Evolutionary conservation across 1,140 invertebrate genomes (phyloP).

Genomic region (Hetaerina americana): DNA sequence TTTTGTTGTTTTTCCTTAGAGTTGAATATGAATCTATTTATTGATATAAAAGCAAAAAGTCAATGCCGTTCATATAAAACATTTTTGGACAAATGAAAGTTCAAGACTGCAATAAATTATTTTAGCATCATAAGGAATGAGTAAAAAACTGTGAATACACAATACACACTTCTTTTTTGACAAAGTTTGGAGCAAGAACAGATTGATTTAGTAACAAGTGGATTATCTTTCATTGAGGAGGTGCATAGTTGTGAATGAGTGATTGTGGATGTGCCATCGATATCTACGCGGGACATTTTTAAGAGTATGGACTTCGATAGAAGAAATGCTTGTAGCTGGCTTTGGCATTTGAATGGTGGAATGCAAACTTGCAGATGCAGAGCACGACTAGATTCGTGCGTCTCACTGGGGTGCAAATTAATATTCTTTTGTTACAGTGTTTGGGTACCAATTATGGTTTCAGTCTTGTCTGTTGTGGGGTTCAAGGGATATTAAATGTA

Average conservation of each 20-base stretch:
- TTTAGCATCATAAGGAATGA: neutral
- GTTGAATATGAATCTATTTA: slow-evolving; percentile 1
- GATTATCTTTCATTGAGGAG: neutral
- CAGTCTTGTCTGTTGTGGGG: neutral
- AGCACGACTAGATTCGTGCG: neutral
- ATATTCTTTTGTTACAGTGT: neutral
- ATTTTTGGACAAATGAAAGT: neutral
- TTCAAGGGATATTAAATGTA: neutral
- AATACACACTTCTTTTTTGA: neutral
- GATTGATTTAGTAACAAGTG: neutral
- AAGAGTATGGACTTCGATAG: neutral
- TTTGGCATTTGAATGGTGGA: neutral
- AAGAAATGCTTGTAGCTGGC: neutral
- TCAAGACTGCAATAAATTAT: neutral
- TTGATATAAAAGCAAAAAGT: neutral
- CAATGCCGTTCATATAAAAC: neutral
- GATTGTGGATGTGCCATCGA: neutral
- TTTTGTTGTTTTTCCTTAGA: neutral
- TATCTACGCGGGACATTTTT: neutral
- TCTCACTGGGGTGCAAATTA: neutral
- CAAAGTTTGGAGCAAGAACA: neutral
- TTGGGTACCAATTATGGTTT: neutral
- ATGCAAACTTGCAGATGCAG: neutral
- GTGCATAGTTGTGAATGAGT: neutral
- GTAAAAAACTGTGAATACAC: neutral